A percentile compares a stretch with the other conserved stretches of the same genome.
Evolutionary conservation across 2,797 vertebrate species (phyloP).

Genomic region (Streptopelia turtur): DNA sequence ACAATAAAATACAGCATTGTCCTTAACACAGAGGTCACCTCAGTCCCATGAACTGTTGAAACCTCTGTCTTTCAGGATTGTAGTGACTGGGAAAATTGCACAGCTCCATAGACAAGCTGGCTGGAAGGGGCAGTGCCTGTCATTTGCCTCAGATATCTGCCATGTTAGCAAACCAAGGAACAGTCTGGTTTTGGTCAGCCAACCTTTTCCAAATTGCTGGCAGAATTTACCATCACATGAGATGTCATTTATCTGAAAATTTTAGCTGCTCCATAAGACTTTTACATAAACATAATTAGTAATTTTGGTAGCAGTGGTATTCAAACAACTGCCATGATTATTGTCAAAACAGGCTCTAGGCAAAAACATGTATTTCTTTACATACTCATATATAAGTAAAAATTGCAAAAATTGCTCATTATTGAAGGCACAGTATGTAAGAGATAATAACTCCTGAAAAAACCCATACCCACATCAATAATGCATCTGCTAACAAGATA

Average conservation of each 20-base stretch:
- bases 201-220: constrained; percentile 17
- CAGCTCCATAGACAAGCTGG: neutral
- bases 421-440: neutral
- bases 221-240: neutral
- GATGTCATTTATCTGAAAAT: neutral
- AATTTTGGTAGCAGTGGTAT: neutral
- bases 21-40: neutral
- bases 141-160: neutral
- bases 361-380: neutral
- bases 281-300: neutral
- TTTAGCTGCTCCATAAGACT: neutral
- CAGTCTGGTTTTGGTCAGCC: constrained; percentile 7
- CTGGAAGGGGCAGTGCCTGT: neutral
- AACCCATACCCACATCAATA: neutral
- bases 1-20: neutral
- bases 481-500: neutral
- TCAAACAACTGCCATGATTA: neutral
- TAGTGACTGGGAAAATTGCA: neutral
- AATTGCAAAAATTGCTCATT: neutral
- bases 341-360: neutral
- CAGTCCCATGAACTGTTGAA: neutral
- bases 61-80: neutral
- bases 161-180: neutral
- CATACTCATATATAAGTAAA: neutral
- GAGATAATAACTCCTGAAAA: neutral